Evolutionary conservation across 2,888 invertebrate species (phyloP).

Genomic region (Drosophila bunnanda): DNA sequence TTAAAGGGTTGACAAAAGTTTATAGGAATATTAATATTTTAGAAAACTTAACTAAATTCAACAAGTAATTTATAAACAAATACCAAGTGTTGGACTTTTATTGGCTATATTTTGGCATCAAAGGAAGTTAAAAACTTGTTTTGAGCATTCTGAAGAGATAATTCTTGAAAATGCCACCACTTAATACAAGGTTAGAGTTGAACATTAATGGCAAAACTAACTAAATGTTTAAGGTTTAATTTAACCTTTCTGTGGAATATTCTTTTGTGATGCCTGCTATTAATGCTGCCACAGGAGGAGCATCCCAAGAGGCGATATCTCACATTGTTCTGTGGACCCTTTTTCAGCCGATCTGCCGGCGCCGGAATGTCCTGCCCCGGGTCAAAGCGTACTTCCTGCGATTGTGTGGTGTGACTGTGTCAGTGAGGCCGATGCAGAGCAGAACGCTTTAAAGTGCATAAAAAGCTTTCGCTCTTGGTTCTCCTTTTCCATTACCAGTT

Average conservation of each 20-base stretch:
- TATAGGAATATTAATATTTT: not conserved
- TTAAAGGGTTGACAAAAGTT: not conserved
- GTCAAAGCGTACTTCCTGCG: slow-evolving; percentile 46
- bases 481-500: not conserved
- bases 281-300: slow-evolving; percentile 3
- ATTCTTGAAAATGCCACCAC: not conserved
- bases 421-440: slow-evolving; percentile 48
- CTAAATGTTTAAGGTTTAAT: not conserved
- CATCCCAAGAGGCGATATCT: not conserved
- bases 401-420: slow-evolving; percentile 31
- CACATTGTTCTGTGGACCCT: slow-evolving; percentile 10
- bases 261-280: not conserved
- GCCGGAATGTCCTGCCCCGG: slow-evolving; percentile 45
- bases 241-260: not conserved
- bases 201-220: not conserved
- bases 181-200: not conserved
- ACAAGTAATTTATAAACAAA: too few species aligned
- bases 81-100: not conserved
- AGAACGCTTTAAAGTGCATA: slow-evolving; percentile 57
- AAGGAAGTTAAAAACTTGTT: too few species aligned
- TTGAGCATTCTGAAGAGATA: too few species aligned
- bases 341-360: slow-evolving; percentile 30
- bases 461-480: slow-evolving; percentile 40
- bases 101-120: too few species aligned
- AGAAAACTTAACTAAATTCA: too few species aligned